phyloP scores from a whole-genome alignment of 2,888 invertebrate species.

The Entomobrya proxima region DNA sequence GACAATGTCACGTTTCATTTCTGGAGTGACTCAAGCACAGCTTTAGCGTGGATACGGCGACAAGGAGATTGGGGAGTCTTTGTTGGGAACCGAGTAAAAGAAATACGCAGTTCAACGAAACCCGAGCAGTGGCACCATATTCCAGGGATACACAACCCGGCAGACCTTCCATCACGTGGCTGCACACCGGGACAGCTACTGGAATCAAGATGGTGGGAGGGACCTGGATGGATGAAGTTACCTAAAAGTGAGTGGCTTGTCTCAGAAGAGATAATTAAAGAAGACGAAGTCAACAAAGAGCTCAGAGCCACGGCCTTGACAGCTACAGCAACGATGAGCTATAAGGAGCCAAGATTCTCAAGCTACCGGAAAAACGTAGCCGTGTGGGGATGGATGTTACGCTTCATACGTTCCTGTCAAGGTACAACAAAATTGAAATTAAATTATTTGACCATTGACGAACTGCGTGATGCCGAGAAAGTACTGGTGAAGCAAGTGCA shows the following conservation, averaged over 20 bases:
- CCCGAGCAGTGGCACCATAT: constrained; percentile 66
- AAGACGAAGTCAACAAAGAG: constrained; percentile 37
- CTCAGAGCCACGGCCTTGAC: too few species aligned
- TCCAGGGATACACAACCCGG: constrained; percentile 70
- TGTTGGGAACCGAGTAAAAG: constrained; percentile 66
- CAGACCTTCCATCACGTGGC: constrained; percentile 74
- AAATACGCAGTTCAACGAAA: constrained; percentile 37
- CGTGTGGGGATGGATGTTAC: not conserved
- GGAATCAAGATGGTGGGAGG: constrained; percentile 70
- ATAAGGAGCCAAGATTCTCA: not conserved
- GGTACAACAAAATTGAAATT: too few species aligned
- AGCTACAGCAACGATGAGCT: not conserved
- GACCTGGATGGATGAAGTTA: constrained; percentile 59
- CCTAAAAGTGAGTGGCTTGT: constrained; percentile 49
- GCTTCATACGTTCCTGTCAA: too few species aligned
- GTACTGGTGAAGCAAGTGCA: too few species aligned
- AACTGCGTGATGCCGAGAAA: too few species aligned
- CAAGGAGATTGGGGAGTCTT: constrained; percentile 72
- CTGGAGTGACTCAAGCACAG: constrained; percentile 67
- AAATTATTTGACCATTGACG: too few species aligned
- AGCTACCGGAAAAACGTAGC: not conserved
- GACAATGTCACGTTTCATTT: too few species aligned
- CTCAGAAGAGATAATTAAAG: not conserved
- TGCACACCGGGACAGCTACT: constrained; percentile 51
- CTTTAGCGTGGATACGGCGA: constrained; percentile 68